Evolutionary conservation across 2,888 invertebrate species (phyloP).

Genomic region (Acanthopleura granulata): DNA sequence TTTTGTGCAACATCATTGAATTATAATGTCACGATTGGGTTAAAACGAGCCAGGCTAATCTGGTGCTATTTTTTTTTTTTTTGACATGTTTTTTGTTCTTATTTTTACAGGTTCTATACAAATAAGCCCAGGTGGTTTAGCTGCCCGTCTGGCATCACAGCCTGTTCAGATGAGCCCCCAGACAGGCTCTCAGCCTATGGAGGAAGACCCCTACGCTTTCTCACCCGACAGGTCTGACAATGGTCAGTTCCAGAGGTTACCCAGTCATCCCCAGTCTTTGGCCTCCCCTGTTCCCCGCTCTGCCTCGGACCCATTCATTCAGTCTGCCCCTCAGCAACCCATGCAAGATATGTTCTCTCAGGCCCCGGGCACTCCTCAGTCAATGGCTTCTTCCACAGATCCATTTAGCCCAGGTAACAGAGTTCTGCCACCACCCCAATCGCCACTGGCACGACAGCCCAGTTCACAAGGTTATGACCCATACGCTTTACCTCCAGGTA

Average conservation of each 20-base stretch:
- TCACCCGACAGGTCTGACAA: conserved; percentile 24
- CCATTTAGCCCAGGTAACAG: conserved; percentile 27
- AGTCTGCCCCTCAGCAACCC: conserved; percentile 31
- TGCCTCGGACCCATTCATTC: conserved; percentile 39
- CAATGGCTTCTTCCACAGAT: conserved; percentile 24
- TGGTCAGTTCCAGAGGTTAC: not conserved
- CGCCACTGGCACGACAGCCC: conserved; percentile 26
- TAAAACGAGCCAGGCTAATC: too few relatives aligned
- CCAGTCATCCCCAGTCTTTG: not conserved
- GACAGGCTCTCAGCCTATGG: conserved; percentile 22
- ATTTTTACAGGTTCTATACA: conserved; percentile 16
- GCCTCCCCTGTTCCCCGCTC: not conserved
- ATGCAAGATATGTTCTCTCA: conserved; percentile 4
- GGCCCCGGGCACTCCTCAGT: conserved; percentile 20
- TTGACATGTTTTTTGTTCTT: not conserved
- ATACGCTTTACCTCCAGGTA: conserved; percentile 38
- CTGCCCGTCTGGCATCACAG: not conserved
- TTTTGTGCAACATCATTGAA: not conserved
- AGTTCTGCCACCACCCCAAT: conserved; percentile 25
- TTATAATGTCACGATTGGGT: too few relatives aligned
- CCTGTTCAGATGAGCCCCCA: not conserved
- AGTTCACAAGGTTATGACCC: conserved; percentile 32
- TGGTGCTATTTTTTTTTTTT: too few relatives aligned
- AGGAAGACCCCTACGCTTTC: conserved; percentile 22
- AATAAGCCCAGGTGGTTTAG: conserved; percentile 7